Evolutionary conservation across 2,888 invertebrate species (phyloP), one percentile per base, ranked within the genome.

Genomic region (Clusia tigrina): DNA sequence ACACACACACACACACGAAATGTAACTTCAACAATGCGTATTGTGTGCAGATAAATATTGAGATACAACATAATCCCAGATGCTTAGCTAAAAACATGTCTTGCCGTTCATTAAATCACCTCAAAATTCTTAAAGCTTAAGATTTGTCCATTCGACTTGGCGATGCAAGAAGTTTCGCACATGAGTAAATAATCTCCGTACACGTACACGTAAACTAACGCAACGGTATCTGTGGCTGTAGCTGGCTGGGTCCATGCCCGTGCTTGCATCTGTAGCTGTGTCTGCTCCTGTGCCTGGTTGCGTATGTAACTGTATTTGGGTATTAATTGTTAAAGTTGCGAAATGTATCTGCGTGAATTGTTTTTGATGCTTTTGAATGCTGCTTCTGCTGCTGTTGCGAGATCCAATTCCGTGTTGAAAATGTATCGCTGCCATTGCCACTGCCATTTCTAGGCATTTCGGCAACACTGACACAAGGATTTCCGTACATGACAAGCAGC

Each of bases 401-500:
- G 69, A 67, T 76, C 71, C 72, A 71, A 78, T 74, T 78, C n/a
- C 74, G 70, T 78, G 78, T 76, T 78, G 79, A 78, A 77, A 78
- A 73, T 78, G 76, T 74, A 77, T 74, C 72, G 67, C 69, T 67
- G 62, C 59, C 60, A 54, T 32, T 48, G 61, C 60, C 64, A 66
- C 64, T 65, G 62, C 66, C 56, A 60, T 65, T 61, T 65, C 56
- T 64, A 65, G 71, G 70, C 69, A 73, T 72, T 71, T 73, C 60
- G 75, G 77, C 72, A 76, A 75, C 76, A 78, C 76, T 78, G 77
- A 78, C 78, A 78, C 73, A 71, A 73, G 78, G 78, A 78, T 78
- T 78, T 78, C 72, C 75, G 76, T 73, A 78, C 78, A 78, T 78
- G 78, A 78, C 78, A 78, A 75, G 77, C 67, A 65, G 65, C 66